A percentile compares a stretch with the other conserved stretches of the same genome.
These are phyloP conservation scores for Lepus europaeus DNA, from an alignment of 2,113 vertebrate genomes.

Conservation along the genomic window DNA sequence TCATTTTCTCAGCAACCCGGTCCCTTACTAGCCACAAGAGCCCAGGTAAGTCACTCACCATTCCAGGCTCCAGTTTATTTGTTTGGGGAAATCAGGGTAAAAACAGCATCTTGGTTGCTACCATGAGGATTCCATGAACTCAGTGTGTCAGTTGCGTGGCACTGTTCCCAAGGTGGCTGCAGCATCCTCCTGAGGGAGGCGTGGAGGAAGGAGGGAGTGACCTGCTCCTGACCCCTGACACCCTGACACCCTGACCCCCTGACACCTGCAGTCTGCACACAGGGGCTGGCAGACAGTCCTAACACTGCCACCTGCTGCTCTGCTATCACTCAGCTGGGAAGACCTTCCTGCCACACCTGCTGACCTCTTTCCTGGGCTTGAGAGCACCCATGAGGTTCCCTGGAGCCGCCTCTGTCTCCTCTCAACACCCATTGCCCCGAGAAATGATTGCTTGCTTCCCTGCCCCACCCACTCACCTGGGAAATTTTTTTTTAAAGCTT, in stretches of 20 bases:
- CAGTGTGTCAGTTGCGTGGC: background rate
- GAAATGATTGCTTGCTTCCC: background rate
- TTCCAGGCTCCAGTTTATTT: background rate
- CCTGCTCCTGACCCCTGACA: no score
- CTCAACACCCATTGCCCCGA: background rate
- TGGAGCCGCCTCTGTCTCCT: background rate
- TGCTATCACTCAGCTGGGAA: background rate
- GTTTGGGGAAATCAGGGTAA: background rate
- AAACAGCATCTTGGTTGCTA: background rate
- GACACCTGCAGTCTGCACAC: no score
- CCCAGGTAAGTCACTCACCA: background rate
- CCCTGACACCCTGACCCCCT: no score
- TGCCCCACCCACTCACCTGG: background rate
- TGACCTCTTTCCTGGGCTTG: background rate
- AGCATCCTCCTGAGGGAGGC: background rate
- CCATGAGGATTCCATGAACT: background rate
- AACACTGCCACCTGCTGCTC: background rate
- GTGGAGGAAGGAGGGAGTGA: no score
- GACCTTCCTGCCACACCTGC: background rate
- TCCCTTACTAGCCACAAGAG: background rate
- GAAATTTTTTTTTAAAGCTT: no score
- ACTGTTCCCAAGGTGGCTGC: background rate
- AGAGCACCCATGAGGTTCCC: accelerated
- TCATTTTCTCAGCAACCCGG: background rate
- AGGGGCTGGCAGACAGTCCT: background rate